phyloP scores from a whole-genome alignment of 2,888 invertebrate species.

The Entomobrya proxima region DNA sequence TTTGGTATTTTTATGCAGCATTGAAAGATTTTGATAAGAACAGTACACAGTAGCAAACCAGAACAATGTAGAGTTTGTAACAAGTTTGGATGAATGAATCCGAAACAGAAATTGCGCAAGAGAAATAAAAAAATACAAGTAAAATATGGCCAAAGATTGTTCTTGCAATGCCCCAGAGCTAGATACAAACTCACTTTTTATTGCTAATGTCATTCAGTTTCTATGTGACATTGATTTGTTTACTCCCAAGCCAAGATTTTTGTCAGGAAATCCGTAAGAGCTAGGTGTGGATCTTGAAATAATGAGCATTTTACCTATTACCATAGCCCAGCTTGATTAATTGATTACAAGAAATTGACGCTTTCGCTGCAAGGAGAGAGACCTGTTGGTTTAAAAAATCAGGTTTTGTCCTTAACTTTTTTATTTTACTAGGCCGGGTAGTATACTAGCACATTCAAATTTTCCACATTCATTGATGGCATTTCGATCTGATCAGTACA shows the following conservation, averaged over 20 bases:
- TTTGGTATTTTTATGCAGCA: not conserved
- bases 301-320: slow-evolving; percentile 43
- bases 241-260: slow-evolving; percentile 16
- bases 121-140: no score
- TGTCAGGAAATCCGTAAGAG: slow-evolving; percentile 57
- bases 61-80: no score
- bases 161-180: no score
- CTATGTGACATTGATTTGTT: slow-evolving; percentile 32
- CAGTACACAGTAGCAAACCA: no score
- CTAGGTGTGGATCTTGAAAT: slow-evolving; percentile 44
- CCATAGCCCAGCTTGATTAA: slow-evolving; percentile 52
- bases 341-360: slow-evolving; percentile 53
- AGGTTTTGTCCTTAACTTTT: slow-evolving; percentile 39
- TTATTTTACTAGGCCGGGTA: not conserved
- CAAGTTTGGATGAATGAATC: no score
- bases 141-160: no score
- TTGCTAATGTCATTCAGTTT: slow-evolving; percentile 1
- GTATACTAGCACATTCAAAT: not conserved
- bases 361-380: not conserved
- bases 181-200: not conserved
- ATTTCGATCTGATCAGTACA: slow-evolving; percentile 38
- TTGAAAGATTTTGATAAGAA: no score
- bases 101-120: no score
- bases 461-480: slow-evolving; percentile 43
- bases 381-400: slow-evolving; percentile 51